These are phyloP conservation scores for Hoplias malabaricus DNA, from an alignment of 2,113 vertebrate species.

Conservation along the genomic window DNA sequence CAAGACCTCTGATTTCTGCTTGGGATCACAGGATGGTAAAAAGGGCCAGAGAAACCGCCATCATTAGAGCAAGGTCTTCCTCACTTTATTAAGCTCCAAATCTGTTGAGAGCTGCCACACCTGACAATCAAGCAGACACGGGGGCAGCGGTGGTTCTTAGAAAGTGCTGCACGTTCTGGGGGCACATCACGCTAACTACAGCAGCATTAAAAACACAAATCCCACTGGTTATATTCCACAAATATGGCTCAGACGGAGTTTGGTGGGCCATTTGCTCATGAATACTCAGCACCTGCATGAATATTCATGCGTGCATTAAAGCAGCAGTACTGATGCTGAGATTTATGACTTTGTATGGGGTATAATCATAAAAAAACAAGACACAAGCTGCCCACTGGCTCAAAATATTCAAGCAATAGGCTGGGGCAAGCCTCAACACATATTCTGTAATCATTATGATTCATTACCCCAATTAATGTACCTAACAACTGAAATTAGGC, in stretches of 20 bases:
- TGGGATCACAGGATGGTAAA: background rate
- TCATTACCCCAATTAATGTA: slow-evolving; percentile 15
- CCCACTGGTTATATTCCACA: slow-evolving; percentile 68
- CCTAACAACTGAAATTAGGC: background rate
- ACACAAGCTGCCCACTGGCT: slow-evolving; percentile 57
- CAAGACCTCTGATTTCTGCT: background rate
- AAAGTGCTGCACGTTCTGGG: background rate
- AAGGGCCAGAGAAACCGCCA: background rate
- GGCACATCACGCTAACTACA: background rate
- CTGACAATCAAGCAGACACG: background rate
- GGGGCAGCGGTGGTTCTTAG: background rate
- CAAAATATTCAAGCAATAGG: slow-evolving; percentile 17
- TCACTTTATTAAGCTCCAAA: background rate
- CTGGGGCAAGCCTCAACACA: background rate
- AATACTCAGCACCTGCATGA: slow-evolving; percentile 72
- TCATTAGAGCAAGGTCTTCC: background rate
- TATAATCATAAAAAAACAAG: slow-evolving; percentile 66
- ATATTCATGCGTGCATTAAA: slow-evolving; percentile 69
- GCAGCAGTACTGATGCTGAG: slow-evolving; percentile 58
- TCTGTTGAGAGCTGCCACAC: background rate
- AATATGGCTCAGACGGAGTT: slow-evolving; percentile 60
- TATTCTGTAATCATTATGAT: background rate
- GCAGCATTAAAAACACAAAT: background rate
- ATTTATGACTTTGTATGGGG: slow-evolving; percentile 69
- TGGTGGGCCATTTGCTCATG: slow-evolving; percentile 74